Base-by-base conservation (phyloP, 2,797 vertebrate genomes). In the Macropodus opercularis region DNA sequence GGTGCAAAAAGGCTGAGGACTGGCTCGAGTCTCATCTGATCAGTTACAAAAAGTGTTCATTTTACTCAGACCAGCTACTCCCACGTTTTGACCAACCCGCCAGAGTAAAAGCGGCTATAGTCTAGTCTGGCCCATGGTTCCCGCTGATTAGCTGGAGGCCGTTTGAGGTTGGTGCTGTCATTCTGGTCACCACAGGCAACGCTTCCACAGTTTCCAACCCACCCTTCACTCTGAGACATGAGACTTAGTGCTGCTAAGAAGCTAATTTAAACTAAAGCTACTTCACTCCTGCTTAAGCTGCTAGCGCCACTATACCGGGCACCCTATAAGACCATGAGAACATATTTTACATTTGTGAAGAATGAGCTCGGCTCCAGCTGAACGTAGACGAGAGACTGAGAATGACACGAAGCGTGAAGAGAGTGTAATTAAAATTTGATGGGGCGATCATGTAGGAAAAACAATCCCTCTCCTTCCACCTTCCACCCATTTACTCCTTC, bases 291-390 rank as follows among this genome's bases (percentile, higher is more conserved):
- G 73, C 75, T 77, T 72, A 64, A 77, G 79, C 72, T 78, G 85
- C 83, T 82, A 82, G 74, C 57, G 63, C 72, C 71, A 64, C 81
- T 76, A 75, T 64, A 79, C 67, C 29, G 65, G 54, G 59, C 83
- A 50, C 62, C 44, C 80, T 82, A 80, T 72, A 77, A 75, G 55
- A 80, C 69, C 70, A 77, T 59, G 65, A 77, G 69, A 70, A 63
- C 50, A 34, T 89, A 85, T 80, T 83, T 89, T 88, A 88, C 79
- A 87, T 81, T 57, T 77, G 73, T 72, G 79, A 86, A 72, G 59
- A 67, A 88, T 77, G 76, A 69, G 69, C 81, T 77, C 19, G 55
- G 79, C 80, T 87, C 67, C 71, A 74, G 69, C 69, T 71, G 80
- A 73, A 75, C 72, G 75, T 38, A 74, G 87, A 77, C 72, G 60